Evolutionary conservation across 2,888 invertebrate species (phyloP).

Genomic region (Nomada hirtipes): DNA sequence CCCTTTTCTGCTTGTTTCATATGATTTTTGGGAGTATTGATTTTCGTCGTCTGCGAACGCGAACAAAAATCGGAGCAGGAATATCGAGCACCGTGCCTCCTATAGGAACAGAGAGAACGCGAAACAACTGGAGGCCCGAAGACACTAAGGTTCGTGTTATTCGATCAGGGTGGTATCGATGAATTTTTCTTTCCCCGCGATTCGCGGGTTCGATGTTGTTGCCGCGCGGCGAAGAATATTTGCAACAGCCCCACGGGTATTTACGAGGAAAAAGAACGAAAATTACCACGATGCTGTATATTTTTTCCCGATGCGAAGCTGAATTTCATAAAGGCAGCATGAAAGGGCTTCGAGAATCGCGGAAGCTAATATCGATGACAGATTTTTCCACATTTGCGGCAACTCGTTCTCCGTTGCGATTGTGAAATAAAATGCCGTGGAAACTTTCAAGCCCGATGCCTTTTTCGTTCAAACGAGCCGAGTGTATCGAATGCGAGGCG

Average conservation of each 20-base stretch:
- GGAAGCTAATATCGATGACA: not conserved
- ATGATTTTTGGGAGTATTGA: conserved; percentile 5
- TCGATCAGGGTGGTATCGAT: not conserved
- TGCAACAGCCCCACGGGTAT: no score
- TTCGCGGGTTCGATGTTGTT: no score
- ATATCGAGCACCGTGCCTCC: not conserved
- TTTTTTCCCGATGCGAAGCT: not conserved
- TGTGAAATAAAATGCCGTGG: not conserved
- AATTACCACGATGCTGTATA: no score
- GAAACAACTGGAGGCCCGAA: not conserved
- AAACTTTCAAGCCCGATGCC: not conserved
- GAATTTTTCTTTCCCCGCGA: no score
- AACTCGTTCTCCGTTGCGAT: not conserved
- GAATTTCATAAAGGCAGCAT: not conserved
- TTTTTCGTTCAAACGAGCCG: not conserved
- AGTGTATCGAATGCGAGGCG: not conserved
- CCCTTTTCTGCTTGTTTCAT: not conserved
- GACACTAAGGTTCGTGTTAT: not conserved
- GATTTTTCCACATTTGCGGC: not conserved
- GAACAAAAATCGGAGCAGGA: not conserved
- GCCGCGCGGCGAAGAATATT: no score
- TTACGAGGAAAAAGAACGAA: no score
- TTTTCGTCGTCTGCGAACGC: not conserved
- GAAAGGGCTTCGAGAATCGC: not conserved
- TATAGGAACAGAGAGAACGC: not conserved